These are phyloP conservation scores for Drosophila colorata DNA, from an alignment of 2,888 invertebrate species.

Conservation along the genomic window DNA sequence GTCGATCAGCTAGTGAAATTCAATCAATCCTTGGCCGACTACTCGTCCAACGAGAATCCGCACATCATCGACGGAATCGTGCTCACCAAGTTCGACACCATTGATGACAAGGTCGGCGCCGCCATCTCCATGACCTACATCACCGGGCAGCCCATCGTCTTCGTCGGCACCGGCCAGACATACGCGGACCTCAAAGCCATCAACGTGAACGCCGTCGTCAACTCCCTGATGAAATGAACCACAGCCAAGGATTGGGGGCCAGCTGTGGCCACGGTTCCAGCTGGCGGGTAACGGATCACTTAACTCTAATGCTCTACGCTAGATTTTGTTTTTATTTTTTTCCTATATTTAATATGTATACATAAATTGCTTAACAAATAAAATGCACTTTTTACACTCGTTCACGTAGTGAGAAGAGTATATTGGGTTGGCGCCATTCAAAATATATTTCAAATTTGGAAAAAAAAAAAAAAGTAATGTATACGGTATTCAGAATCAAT, in stretches of 20 bases:
- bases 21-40: slow-evolving; percentile 98
- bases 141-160: slow-evolving; percentile 98
- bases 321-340: slow-evolving; percentile 12
- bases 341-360: slow-evolving; percentile 3
- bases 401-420: slow-evolving; percentile 6
- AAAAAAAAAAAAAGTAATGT: too few relatives aligned
- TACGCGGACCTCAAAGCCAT: slow-evolving; percentile 98
- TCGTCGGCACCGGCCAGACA: slow-evolving; percentile 99
- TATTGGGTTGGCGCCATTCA: too few relatives aligned
- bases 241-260: neutral
- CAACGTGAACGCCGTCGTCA: slow-evolving; percentile 98
- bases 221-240: slow-evolving; percentile 95
- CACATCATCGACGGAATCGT: slow-evolving; percentile 99
- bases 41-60: slow-evolving; percentile 91
- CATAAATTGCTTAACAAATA: slow-evolving; percentile 35
- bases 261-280: neutral
- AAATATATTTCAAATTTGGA: too few relatives aligned
- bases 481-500: too few relatives aligned
- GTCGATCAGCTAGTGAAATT: slow-evolving; percentile 99
- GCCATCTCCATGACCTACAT: slow-evolving; percentile 99
- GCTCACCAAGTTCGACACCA: slow-evolving; percentile 99
- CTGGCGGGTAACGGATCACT: neutral
- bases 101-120: slow-evolving; percentile 99
- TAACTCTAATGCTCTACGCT: slow-evolving; percentile 19
- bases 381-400: slow-evolving; percentile 54